phyloP scores from a whole-genome alignment of 2,113 vertebrate species.

The Edolisoma coerulescens region DNA sequence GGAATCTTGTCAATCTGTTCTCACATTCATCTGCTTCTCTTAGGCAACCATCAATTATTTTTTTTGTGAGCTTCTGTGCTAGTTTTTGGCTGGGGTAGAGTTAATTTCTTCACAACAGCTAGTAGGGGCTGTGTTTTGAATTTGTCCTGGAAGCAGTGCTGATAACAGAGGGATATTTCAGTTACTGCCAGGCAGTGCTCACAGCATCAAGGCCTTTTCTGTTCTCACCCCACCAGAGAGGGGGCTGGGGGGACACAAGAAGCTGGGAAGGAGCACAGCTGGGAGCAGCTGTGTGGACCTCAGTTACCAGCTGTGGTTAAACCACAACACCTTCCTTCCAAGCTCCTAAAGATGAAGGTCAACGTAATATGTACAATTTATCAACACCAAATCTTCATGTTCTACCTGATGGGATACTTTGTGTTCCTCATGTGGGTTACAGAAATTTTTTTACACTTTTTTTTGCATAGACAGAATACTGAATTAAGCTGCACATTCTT shows the following conservation, averaged over 20 bases:
- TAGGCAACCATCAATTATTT: not conserved
- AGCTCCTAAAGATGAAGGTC: not conserved
- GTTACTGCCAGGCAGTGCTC: not conserved
- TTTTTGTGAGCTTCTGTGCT: not conserved
- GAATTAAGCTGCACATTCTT: not conserved
- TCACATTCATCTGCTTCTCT: not conserved
- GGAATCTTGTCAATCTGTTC: not conserved
- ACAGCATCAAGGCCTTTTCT: not conserved
- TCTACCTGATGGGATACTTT: not conserved
- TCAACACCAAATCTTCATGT: not conserved
- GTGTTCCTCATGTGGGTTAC: not conserved
- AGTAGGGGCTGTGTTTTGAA: not conserved
- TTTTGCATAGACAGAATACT: not conserved
- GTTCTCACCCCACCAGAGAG: not conserved
- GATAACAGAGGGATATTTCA: not conserved
- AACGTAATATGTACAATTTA: not conserved
- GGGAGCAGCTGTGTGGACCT: not conserved
- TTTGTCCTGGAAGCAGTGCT: not conserved
- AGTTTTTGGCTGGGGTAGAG: not conserved
- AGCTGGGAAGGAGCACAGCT: not conserved
- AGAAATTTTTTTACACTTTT: not conserved
- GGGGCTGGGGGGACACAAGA: not conserved
- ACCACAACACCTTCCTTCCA: not conserved
- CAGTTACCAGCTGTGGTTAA: not conserved
- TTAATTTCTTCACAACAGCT: not conserved